Percentiles rank a stretch among this genome's conserved stretches.
These are phyloP conservation scores for Cladorhizidae sp. DNA, from an alignment of 37 sponge, comb jelly and placozoan species.

Conservation along the genomic window DNA sequence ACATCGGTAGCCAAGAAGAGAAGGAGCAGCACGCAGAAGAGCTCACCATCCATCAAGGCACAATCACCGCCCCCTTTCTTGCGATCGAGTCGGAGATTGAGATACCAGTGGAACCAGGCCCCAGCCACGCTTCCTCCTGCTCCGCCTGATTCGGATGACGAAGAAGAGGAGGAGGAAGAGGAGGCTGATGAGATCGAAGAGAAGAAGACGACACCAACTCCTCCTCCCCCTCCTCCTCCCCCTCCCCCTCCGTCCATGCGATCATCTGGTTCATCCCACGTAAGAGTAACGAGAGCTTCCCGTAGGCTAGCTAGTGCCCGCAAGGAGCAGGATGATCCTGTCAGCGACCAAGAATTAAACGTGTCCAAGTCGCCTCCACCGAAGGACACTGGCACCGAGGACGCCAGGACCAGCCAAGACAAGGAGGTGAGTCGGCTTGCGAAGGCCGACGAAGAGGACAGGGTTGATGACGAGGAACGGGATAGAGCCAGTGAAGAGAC, in stretches of 20 bases:
- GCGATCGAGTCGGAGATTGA: slow-evolving; percentile 15
- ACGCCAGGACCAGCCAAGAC: neutral
- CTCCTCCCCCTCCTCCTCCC: neutral
- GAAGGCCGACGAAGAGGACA: neutral
- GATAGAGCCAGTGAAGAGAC: neutral
- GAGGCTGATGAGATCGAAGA: neutral
- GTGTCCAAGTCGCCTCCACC: neutral
- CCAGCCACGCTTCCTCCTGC: neutral
- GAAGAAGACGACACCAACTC: neutral
- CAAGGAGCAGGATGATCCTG: neutral
- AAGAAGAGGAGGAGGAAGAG: neutral
- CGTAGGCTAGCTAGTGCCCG: neutral
- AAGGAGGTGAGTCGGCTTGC: neutral
- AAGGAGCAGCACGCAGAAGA: neutral
- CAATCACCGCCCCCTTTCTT: slow-evolving; percentile 22
- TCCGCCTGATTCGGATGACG: neutral
- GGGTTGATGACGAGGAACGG: neutral
- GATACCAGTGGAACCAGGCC: slow-evolving; percentile 8
- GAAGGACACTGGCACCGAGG: neutral
- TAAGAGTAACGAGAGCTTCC: neutral
- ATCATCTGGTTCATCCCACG: neutral
- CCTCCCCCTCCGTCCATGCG: neutral
- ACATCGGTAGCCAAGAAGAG: neutral
- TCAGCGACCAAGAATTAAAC: neutral
- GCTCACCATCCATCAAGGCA: neutral